Conservation (phyloP, 2,797 vertebrate genomes). For the Catharus ustulatus region DNA sequence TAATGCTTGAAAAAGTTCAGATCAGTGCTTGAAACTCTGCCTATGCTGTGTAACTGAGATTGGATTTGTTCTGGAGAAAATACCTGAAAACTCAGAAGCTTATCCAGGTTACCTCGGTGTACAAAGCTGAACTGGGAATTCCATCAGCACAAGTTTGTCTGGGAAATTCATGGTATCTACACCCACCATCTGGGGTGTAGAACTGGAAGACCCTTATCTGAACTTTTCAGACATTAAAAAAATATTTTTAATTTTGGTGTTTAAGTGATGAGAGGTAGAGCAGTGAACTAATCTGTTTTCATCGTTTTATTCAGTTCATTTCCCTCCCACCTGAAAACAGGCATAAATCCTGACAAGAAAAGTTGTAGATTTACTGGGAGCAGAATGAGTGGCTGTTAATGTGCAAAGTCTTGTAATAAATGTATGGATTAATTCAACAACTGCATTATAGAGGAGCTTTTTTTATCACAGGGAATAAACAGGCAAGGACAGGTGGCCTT, state of each 20-base stretch:
- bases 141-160: not conserved
- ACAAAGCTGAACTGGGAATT: not conserved
- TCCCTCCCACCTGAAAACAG: not conserved
- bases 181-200: not conserved
- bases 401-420: slow-evolving; percentile 20
- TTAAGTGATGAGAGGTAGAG: not conserved
- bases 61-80: not conserved
- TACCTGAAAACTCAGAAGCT: not conserved
- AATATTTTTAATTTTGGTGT: not conserved
- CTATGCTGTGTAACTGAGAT: not conserved
- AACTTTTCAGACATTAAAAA: not conserved
- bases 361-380: not conserved
- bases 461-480: slow-evolving; percentile 35
- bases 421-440: slow-evolving; percentile 50
- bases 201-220: not conserved
- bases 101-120: not conserved
- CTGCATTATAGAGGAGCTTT: not conserved
- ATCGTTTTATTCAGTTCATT: not conserved
- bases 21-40: not conserved
- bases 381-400: slow-evolving; percentile 7
- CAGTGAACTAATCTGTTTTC: not conserved
- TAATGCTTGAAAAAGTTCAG: not conserved
- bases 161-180: not conserved
- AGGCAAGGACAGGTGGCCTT: slow-evolving; percentile 42
- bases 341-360: not conserved